Conservation (phyloP, 2,113 vertebrate genomes). For the Pollachius pollachius region DNA sequence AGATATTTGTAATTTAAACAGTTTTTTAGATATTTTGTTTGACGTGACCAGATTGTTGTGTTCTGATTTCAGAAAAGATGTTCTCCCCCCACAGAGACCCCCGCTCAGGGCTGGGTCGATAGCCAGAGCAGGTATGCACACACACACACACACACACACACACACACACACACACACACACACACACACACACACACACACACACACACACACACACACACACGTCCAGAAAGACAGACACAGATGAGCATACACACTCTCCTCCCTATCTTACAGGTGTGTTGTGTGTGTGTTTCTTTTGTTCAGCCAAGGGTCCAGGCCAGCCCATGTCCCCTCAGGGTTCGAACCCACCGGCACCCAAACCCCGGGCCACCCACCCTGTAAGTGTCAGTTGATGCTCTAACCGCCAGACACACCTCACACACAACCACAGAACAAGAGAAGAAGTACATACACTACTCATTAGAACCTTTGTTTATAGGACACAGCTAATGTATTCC, state of each 20-base stretch:
- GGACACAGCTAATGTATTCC: no score
- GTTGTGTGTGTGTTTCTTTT: background rate
- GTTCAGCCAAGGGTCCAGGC: slow-evolving; percentile 23
- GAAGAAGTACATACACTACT: no score
- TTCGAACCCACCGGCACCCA: slow-evolving; percentile 81
- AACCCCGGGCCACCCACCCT: slow-evolving; percentile 81
- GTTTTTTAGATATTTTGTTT: background rate
- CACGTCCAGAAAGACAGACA: background rate
- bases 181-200: slow-evolving; percentile 13
- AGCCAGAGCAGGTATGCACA: slow-evolving; percentile 63
- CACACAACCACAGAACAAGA: no score
- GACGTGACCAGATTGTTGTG: background rate
- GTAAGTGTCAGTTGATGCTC: slow-evolving; percentile 73
- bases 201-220: background rate
- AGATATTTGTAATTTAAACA: background rate
- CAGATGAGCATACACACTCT: background rate
- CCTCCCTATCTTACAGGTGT: background rate
- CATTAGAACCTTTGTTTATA: no score
- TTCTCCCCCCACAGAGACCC: slow-evolving; percentile 66
- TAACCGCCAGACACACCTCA: background rate
- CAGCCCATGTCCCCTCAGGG: slow-evolving; percentile 54
- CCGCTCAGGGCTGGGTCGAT: slow-evolving; percentile 56
- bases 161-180: slow-evolving; percentile 3
- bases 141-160: background rate
- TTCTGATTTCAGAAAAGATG: slow-evolving; percentile 69